These are phyloP conservation scores for Hermaeophaga mercurialis DNA, from an alignment of 2,888 invertebrate species.

Conservation along the genomic window DNA sequence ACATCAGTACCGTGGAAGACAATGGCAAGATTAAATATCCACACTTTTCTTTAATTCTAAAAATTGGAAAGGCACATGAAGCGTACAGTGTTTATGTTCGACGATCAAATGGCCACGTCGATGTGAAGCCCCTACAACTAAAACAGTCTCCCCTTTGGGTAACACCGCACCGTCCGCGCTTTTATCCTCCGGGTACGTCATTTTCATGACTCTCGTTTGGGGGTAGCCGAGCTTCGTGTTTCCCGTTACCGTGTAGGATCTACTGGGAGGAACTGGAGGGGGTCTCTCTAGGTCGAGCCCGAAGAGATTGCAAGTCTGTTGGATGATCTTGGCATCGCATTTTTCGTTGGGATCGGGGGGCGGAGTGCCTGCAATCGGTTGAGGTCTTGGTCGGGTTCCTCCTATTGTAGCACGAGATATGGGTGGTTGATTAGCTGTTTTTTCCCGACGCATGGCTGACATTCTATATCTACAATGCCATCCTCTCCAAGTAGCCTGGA, in stretches of 20 bases:
- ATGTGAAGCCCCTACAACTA: conserved; percentile 85
- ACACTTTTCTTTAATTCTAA: conserved; percentile 70
- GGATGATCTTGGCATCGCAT: conserved; percentile 87
- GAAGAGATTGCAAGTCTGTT: conserved; percentile 88
- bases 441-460: conserved; percentile 61
- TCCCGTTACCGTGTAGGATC: conserved; percentile 88
- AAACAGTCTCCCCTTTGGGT: conserved; percentile 83
- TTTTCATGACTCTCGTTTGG: conserved; percentile 89
- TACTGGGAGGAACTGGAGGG: conserved; percentile 88
- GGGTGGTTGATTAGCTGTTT: conserved; percentile 34
- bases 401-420: conserved; percentile 48
- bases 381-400: conserved; percentile 75
- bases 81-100: conserved; percentile 71
- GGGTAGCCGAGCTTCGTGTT: conserved; percentile 92
- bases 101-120: conserved; percentile 87
- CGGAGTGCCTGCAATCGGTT: conserved; percentile 86
- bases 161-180: conserved; percentile 65
- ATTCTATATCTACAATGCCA: conserved; percentile 73
- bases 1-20: conserved; percentile 25
- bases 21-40: conserved; percentile 52
- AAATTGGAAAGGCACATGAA: conserved; percentile 83
- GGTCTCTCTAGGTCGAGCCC: conserved; percentile 90
- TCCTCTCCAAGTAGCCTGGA: conserved; percentile 86
- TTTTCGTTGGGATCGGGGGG: conserved; percentile 84
- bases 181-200: conserved; percentile 73